Evolutionary conservation across 2,797 vertebrate genomes (phyloP).

Genomic region (Vireo griseus): DNA sequence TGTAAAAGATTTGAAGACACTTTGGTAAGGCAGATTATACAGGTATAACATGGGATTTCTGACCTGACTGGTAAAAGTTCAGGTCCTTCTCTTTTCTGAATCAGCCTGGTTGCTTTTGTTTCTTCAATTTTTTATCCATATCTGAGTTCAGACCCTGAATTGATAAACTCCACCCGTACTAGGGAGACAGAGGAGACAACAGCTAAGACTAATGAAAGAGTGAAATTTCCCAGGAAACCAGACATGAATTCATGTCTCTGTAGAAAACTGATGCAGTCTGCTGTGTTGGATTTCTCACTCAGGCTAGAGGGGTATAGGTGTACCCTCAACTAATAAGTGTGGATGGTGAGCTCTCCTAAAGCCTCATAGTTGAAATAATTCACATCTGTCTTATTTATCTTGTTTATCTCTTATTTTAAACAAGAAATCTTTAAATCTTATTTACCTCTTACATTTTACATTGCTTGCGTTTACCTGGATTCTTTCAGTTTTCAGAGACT

Average conservation of each 20-base stretch:
- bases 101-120: not conserved
- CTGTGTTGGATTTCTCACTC: not conserved
- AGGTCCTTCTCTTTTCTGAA: not conserved
- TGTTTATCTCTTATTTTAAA: too few relatives aligned
- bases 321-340: not conserved
- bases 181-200: not conserved
- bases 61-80: not conserved
- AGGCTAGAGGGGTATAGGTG: not conserved
- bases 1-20: not conserved
- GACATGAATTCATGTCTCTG: not conserved
- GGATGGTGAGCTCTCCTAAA: not conserved
- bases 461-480: not conserved
- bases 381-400: not conserved
- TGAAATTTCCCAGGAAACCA: not conserved
- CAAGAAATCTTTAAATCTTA: too few relatives aligned
- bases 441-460: too few relatives aligned
- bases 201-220: not conserved
- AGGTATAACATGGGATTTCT: not conserved
- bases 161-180: not conserved
- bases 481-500: not conserved
- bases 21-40: not conserved
- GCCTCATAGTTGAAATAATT: not conserved
- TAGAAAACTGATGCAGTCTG: not conserved
- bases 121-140: not conserved
- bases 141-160: not conserved